Conservation (phyloP, 1,140 invertebrate species). For the Sinella curviseta region DNA sequence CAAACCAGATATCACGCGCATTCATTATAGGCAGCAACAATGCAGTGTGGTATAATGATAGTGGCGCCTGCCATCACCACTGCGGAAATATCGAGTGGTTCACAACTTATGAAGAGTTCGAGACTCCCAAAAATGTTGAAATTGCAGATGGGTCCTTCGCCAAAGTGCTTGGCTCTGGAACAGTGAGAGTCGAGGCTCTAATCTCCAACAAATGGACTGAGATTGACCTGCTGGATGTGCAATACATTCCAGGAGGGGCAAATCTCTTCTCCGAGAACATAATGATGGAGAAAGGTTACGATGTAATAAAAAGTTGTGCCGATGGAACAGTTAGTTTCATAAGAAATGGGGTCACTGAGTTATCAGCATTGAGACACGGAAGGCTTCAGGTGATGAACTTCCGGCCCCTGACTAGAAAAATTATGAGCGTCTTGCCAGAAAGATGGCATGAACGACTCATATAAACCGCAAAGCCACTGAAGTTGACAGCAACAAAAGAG, state of each 20-base stretch:
- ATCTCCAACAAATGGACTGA: conserved; percentile 27
- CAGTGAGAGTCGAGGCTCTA: conserved; percentile 22
- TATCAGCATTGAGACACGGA: too few relatives aligned
- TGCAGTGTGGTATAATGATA: conserved; percentile 34
- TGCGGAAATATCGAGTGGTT: conserved; percentile 36
- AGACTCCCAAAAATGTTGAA: neutral
- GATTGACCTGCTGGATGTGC: conserved; percentile 16
- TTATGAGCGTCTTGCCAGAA: neutral
- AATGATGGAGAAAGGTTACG: conserved; percentile 7
- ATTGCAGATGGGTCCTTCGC: neutral
- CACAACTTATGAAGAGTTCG: neutral
- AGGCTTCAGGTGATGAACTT: conserved; percentile 19
- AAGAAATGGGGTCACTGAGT: too few relatives aligned
- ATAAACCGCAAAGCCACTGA: neutral
- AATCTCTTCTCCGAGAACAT: conserved; percentile 37
- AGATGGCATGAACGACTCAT: conserved; percentile 22
- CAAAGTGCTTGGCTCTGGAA: conserved; percentile 12
- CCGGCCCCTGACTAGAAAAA: neutral
- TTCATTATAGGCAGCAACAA: neutral
- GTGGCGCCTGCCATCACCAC: conserved; percentile 27
- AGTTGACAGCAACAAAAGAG: neutral
- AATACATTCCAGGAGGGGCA: conserved; percentile 25
- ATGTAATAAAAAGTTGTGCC: too few relatives aligned
- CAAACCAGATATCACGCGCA: neutral
- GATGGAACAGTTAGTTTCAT: too few relatives aligned